Base-by-base conservation (phyloP, 2,888 invertebrate species). In the Cryptophagus acutangulus region DNA sequence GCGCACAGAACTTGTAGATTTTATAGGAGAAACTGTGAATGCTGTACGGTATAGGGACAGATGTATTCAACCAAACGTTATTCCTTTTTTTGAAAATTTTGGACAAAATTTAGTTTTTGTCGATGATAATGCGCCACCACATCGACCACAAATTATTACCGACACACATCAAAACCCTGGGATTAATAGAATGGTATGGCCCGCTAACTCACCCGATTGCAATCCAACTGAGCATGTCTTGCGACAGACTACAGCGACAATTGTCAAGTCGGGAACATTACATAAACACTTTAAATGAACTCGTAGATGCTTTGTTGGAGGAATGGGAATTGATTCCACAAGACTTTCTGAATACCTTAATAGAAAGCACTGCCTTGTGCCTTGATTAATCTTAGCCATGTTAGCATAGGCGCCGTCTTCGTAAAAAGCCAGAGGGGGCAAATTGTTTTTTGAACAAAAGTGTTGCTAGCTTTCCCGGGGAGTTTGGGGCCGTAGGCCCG, bases 211-310 rank as follows among this genome's bases (percentile, higher is more conserved):
- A 2, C 36, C 36, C 2, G 40, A 41, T 30, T 18, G 35, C 15
- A 40, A 43, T 24, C 20, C 24, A 12, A 43, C 40, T 17, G 40
- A 43, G 15, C 43, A 40, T 34, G 40, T 26, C 18, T 18, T 14
- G 17, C 9, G 33, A 37, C 2, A 37, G 34, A 15, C 16, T 33
- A 39, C 29, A 20, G n/a, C 13, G 30, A 3, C 20, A 9, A 13
- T 3, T 9, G 36, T 25, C n/a, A n/a, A n/a, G n/a, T n/a, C n/a
- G 36, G 15, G 20, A 25, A 20, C 12, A 25, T 36, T 36, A n/a
- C 9, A 6, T n/a, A 8, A 6, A 20, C 6, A 20, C 24, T 20
- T 20, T 20, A n/a, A n/a, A 20, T 6, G 24, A 20, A 20, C 24
- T 20, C n/a, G 24, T n/a, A 6, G 24, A 8, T 6, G 24, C 24